These are phyloP conservation scores for Ciona savignyi DNA, from an alignment of 23 tunicate genomes.

Conservation along the genomic window DNA sequence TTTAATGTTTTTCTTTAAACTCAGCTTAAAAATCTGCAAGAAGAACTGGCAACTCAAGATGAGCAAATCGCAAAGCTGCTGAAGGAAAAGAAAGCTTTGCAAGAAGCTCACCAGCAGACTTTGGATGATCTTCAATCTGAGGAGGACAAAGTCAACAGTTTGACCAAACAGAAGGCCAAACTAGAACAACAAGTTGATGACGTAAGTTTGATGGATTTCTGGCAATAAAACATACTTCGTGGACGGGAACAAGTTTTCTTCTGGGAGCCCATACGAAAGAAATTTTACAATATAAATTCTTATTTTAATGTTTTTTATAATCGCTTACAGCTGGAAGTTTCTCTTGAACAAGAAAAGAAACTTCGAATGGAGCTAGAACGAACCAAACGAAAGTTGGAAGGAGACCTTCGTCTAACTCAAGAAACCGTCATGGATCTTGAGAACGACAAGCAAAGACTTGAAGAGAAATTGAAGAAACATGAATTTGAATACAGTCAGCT, in stretches of 20 bases:
- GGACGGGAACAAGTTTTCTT: too few relatives aligned
- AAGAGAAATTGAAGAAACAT: constrained; percentile 84
- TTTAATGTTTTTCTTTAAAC: not conserved
- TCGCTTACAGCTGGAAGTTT: constrained; percentile 64
- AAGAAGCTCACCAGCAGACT: constrained; percentile 98
- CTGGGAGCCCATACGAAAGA: too few relatives aligned
- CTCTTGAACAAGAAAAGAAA: constrained; percentile 93
- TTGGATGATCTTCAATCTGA: constrained; percentile 94
- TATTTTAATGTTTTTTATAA: not conserved
- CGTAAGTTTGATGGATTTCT: constrained; percentile 56
- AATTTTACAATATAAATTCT: not conserved
- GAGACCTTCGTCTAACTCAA: constrained; percentile 74
- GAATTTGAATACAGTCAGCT: constrained; percentile 96
- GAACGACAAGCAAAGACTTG: constrained; percentile 84
- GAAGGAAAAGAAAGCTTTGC: constrained; percentile 95
- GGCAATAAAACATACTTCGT: too few relatives aligned
- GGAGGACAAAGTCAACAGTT: constrained; percentile 94
- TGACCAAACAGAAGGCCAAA: constrained; percentile 82
- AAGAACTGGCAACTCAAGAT: constrained; percentile 88
- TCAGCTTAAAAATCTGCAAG: constrained; percentile 85
- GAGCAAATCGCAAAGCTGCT: constrained; percentile 90
- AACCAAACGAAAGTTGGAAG: constrained; percentile 91
- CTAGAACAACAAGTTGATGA: constrained; percentile 99
- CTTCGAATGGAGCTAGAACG: constrained; percentile 87
- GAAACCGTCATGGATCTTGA: constrained; percentile 93